Conservation (phyloP, 2,888 invertebrate species). For the Drosophila hamatofila region DNA sequence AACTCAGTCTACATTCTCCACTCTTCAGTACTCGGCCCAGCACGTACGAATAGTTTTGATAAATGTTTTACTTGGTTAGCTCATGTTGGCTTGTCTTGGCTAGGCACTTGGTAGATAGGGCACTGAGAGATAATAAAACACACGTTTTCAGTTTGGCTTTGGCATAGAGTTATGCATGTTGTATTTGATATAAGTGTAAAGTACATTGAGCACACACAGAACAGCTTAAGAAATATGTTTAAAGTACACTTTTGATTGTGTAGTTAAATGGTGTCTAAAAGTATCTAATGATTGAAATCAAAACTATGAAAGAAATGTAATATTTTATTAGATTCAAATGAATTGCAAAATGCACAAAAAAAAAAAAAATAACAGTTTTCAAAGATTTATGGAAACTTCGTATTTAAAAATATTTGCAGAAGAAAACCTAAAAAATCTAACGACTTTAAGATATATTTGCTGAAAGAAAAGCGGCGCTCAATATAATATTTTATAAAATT, state of each 20-base stretch:
- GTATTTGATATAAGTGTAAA: background rate
- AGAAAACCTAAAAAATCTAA: too few relatives aligned
- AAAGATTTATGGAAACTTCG: too few relatives aligned
- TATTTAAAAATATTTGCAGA: too few relatives aligned
- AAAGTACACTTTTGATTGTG: background rate
- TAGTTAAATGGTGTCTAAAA: background rate
- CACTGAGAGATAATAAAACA: constrained; percentile 67
- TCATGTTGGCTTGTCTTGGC: constrained; percentile 41
- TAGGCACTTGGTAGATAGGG: constrained; percentile 7
- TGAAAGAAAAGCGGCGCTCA: too few relatives aligned
- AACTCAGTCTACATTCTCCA: constrained; percentile 15
- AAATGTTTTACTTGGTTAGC: constrained; percentile 64
- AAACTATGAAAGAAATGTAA: too few relatives aligned
- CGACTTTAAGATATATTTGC: too few relatives aligned
- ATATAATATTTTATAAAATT: background rate
- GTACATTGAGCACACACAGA: background rate
- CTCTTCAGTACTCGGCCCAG: constrained; percentile 46
- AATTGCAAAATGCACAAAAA: too few relatives aligned
- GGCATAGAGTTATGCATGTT: constrained; percentile 20
- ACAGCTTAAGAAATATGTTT: background rate
- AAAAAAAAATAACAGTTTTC: too few relatives aligned
- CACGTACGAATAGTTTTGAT: constrained; percentile 77
- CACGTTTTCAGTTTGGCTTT: constrained; percentile 56
- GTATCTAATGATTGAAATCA: too few relatives aligned
- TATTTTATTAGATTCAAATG: too few relatives aligned